Evolutionary conservation across 1,140 invertebrate species (phyloP).

Genomic region (Aphis gossypii): DNA sequence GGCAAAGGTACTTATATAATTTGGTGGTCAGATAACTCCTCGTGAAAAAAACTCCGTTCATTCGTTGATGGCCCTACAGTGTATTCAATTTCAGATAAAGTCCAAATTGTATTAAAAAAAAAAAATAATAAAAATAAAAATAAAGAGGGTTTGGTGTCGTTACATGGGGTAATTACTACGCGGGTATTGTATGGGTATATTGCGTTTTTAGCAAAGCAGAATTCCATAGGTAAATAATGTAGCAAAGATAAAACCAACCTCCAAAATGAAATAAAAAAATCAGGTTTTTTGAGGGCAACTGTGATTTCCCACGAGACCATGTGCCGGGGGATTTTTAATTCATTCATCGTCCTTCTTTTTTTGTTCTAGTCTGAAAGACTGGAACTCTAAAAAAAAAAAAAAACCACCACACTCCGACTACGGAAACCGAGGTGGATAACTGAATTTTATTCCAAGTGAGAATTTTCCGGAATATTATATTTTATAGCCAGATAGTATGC

Average conservation of each 20-base stretch:
- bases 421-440: neutral
- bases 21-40: constrained; percentile 54
- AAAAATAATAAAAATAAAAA: neutral
- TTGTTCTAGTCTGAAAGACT: constrained; percentile 46
- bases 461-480: constrained; percentile 21
- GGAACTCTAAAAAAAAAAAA: constrained; percentile 4
- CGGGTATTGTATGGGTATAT: neutral
- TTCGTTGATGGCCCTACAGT: neutral
- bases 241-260: constrained; percentile 52
- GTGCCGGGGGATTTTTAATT: constrained; percentile 55
- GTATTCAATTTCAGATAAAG: constrained; percentile 57
- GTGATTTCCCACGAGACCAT: constrained; percentile 56
- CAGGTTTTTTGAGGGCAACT: constrained; percentile 41
- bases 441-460: constrained; percentile 1
- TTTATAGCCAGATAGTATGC: neutral
- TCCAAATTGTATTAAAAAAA: constrained; percentile 33
- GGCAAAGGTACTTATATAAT: neutral
- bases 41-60: constrained; percentile 3
- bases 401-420: neutral
- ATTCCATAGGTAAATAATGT: constrained; percentile 58
- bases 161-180: constrained; percentile 47
- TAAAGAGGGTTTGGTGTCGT: constrained; percentile 15
- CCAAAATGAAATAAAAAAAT: constrained; percentile 46
- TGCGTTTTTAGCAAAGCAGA: constrained; percentile 28
- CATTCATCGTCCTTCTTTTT: constrained; percentile 55